Base-by-base conservation (phyloP, 23 tunicate genomes). In the Ascidia mentula region DNA sequence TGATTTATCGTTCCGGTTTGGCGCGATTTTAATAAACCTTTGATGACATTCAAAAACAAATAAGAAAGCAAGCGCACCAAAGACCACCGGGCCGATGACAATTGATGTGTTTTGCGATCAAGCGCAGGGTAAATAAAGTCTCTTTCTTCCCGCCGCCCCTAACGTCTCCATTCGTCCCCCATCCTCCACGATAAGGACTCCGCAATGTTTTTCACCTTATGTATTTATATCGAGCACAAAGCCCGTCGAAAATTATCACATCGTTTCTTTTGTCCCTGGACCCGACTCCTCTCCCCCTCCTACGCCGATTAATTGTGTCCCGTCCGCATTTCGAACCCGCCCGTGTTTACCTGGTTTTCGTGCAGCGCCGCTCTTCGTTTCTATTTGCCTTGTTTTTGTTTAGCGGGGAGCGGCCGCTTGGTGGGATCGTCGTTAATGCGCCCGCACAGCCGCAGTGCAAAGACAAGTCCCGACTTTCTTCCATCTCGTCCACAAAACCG, bases 21-120 rank as follows among this genome's bases (percentile, higher is more conserved):
- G 65, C 65, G 65, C 65, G 65, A 53, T 53, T 53, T 53, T 53
- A 53, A 53, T 53, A 53, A 53, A 53, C 65, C 65, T 53, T 53
- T 53, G 65, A 53, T 53, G 65, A 53, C 65, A 53, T 26, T 26
- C 65, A 28, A 53, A 53, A 53, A 53, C 24, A 53, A 53, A 53
- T 53, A 53, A 53, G 65, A 53, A 53, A 53, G 65, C 65, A 53
- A 53, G 28, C 65, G 28, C 13, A 6, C 28, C 22, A 9, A 53
- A 53, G 65, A 28, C 65, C 65, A 53, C 65, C 65, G 24, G 22
- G 65, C 65, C 65, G 65, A 53, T 53, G 65, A 53, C 65, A 53
- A 53, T 53, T 53, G 65, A 6, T 53, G 65, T 53, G 65, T 53
- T 9, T 9, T 53, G 65, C 24, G 65, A 53, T 53, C 65, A 53